Evolutionary conservation across 2,113 vertebrate species (phyloP).

Genomic region (Vombatus ursinus): DNA sequence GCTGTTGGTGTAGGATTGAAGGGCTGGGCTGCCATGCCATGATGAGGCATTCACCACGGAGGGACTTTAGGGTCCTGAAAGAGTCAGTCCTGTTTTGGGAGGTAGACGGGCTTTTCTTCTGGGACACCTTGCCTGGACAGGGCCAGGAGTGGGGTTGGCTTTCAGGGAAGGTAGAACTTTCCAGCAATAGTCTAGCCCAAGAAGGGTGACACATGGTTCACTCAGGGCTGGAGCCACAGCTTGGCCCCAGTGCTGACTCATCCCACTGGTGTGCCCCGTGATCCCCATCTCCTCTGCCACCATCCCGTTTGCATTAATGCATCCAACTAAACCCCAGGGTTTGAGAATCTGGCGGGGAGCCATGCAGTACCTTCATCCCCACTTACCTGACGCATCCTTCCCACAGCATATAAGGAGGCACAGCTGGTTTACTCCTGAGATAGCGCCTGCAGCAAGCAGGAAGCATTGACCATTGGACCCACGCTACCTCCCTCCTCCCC

Average conservation of each 20-base stretch:
- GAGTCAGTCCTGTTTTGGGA: background rate
- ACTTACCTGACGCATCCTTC: background rate
- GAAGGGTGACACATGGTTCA: background rate
- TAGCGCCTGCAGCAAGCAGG: background rate
- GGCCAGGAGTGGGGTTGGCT: background rate
- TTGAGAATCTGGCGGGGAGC: background rate
- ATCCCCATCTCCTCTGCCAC: background rate
- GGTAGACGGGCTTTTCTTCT: background rate
- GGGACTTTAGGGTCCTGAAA: background rate
- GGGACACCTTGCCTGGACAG: background rate
- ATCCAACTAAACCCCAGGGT: background rate
- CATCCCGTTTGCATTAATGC: background rate
- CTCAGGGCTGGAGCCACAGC: background rate
- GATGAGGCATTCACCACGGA: background rate
- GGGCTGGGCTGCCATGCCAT: background rate
- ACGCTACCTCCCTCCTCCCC: background rate
- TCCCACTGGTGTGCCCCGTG: background rate
- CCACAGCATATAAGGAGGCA: background rate
- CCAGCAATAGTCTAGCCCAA: background rate
- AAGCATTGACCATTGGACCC: background rate
- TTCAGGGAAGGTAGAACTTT: background rate
- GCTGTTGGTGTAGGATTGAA: background rate
- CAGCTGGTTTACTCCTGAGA: background rate
- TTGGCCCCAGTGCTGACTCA: background rate
- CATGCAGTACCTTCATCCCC: background rate